Percentiles rank a stretch among this genome's conserved stretches.
These are phyloP conservation scores for Pyrocephalus nanus DNA, from an alignment of 2,797 vertebrate species.

Conservation along the genomic window DNA sequence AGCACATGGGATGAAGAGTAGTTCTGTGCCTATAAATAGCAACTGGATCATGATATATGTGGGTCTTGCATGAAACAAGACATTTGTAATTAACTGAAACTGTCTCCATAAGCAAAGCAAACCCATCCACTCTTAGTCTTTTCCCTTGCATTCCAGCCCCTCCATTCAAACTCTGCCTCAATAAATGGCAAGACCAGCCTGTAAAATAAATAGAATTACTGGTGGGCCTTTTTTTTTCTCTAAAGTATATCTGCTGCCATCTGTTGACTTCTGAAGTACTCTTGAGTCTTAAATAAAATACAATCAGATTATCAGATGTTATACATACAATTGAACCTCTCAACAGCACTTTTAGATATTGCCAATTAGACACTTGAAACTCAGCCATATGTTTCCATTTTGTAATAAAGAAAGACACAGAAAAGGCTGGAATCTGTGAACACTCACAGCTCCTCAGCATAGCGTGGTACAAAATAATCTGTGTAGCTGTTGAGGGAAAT, in stretches of 20 bases:
- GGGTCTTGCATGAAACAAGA: background rate
- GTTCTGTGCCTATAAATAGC: background rate
- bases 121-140: background rate
- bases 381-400: conserved; percentile 34
- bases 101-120: background rate
- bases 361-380: conserved; percentile 59
- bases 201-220: background rate
- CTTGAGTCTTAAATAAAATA: conserved; percentile 58
- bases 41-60: background rate
- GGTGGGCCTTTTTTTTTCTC: background rate
- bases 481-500: background rate
- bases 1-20: background rate
- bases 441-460: background rate
- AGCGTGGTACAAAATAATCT: background rate
- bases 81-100: background rate
- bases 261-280: conserved; percentile 62
- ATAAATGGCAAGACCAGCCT: background rate
- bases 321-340: conserved; percentile 26
- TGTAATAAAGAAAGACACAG: conserved; percentile 13
- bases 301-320: conserved; percentile 44
- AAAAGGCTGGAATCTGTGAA: background rate
- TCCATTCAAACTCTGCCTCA: background rate
- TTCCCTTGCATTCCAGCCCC: background rate
- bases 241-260: conserved; percentile 67
- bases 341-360: conserved; percentile 28